phyloP scores from a whole-genome alignment of 2,888 invertebrate genomes.

The Himalopsyche kuldschensis region DNA sequence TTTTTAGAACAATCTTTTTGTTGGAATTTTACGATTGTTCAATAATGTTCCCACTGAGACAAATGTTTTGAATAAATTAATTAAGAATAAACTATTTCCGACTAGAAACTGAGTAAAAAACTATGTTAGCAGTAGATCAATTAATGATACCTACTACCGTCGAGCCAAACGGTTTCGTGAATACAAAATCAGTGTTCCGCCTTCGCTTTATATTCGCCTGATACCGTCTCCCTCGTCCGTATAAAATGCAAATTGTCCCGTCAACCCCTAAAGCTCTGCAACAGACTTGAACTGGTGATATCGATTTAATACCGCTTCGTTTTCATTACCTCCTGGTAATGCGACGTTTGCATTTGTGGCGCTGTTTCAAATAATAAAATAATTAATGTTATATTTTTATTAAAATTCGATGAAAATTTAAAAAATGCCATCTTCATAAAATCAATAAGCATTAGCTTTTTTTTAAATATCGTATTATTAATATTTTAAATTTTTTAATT shows the following conservation, averaged over 20 bases:
- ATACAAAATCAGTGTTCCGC: neutral
- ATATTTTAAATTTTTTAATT: too few relatives aligned
- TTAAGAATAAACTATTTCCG: too few relatives aligned
- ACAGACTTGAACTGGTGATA: neutral
- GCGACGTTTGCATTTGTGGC: neutral
- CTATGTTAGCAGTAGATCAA: neutral
- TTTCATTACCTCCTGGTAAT: neutral
- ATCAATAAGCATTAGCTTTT: too few relatives aligned
- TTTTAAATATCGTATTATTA: too few relatives aligned
- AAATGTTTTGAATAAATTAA: too few relatives aligned
- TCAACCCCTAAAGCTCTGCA: constrained; percentile 12
- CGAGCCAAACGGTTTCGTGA: neutral
- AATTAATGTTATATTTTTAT: neutral
- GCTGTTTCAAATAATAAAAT: neutral
- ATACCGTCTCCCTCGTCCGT: constrained; percentile 26
- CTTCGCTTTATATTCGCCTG: constrained; percentile 18
- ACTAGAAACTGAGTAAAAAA: too few relatives aligned
- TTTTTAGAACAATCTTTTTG: too few relatives aligned
- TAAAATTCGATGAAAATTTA: too few relatives aligned
- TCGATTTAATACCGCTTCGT: neutral
- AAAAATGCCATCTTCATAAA: too few relatives aligned
- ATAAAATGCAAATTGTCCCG: constrained; percentile 18
- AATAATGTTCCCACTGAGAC: too few relatives aligned
- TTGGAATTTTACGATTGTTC: too few relatives aligned
- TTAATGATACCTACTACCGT: neutral